Percentiles rank a stretch among this genome's conserved stretches.
Evolutionary conservation across 2,113 vertebrate species (phyloP).

Genomic region (Vidua macroura): DNA sequence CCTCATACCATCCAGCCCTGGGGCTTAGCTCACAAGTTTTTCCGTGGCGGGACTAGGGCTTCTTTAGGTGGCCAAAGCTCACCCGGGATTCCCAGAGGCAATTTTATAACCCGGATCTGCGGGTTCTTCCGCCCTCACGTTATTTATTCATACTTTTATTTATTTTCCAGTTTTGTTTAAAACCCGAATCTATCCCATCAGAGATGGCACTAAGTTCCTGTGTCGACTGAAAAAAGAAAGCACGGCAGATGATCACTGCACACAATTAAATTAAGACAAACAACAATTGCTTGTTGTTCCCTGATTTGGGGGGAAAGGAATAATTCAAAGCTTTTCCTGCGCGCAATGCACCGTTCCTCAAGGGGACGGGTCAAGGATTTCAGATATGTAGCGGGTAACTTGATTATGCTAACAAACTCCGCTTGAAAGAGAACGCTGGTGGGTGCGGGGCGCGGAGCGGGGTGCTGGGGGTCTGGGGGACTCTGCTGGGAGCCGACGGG

Average conservation of each 20-base stretch:
- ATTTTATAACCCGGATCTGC: background rate
- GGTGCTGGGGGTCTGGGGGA: background rate
- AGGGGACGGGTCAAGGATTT: constrained; percentile 16
- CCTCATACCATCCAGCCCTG: rapidly evolving
- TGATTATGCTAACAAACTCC: constrained; percentile 43
- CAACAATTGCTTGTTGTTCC: constrained; percentile 28
- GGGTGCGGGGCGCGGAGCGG: background rate
- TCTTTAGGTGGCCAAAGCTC: background rate
- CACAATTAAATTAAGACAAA: background rate
- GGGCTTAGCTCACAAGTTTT: background rate
- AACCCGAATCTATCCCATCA: background rate
- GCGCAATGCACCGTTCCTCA: background rate
- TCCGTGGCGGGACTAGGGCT: background rate
- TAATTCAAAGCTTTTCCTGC: constrained; percentile 38
- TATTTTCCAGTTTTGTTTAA: background rate
- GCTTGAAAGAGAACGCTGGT: background rate
- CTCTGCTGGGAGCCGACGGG: background rate
- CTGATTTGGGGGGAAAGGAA: background rate
- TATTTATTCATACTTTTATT: background rate
- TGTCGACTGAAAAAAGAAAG: background rate
- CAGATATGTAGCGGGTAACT: constrained; percentile 46
- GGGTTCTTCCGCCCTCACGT: rapidly evolving
- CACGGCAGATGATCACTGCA: background rate
- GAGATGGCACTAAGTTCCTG: background rate
- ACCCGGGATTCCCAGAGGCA: background rate